Base-by-base conservation (phyloP, 2,888 invertebrate species). In the Palloptera scutellata region DNA sequence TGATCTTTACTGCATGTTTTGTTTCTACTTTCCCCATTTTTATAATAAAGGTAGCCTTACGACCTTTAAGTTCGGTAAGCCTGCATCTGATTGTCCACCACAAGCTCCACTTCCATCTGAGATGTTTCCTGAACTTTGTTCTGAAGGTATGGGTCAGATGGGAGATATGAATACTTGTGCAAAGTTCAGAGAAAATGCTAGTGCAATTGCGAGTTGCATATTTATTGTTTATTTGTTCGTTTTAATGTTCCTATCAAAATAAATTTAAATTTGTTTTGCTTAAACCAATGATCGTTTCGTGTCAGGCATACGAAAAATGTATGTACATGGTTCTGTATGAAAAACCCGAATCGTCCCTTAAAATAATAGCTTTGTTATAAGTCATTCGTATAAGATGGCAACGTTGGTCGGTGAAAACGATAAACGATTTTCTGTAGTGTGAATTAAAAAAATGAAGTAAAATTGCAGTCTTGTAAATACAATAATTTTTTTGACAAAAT, bases 1-100 rank as follows among this genome's bases (percentile, higher is more conserved):
- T 42, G 19, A 64, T 40, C 12, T 3, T 1, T 64, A 48, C 15
- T 64, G 64, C 40, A 19, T 64, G 0, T 64, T 64, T 58, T 64
- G 64, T 58, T 55, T 55, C 4, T 64, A 64, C 19, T 51, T 42
- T 52, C 58, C 58, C 3, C 48, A 58, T 41, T 40, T 41, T n/a
- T 48, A 51, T n/a, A 45, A 41, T n/a, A 11, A n/a, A 9, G 48
- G 45, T 10, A 48, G 45, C 1, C 6, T 17, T 1, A 53, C 58
- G 11, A 4, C 42, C 19, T 64, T 52, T 41, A 2, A 19, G 10
- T 41, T 51, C 15, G 64, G 58, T 15, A 10, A 52, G 17, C 58
- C 58, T 42, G 17, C 48, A 1, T 19, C 64, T 0, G 13, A 52
- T n/a, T 64, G 64, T 15, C 64, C 64, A 1, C 19, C 20, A 1